Evolutionary conservation across 2,888 invertebrate genomes (phyloP).

Genomic region (Beris chalybata): DNA sequence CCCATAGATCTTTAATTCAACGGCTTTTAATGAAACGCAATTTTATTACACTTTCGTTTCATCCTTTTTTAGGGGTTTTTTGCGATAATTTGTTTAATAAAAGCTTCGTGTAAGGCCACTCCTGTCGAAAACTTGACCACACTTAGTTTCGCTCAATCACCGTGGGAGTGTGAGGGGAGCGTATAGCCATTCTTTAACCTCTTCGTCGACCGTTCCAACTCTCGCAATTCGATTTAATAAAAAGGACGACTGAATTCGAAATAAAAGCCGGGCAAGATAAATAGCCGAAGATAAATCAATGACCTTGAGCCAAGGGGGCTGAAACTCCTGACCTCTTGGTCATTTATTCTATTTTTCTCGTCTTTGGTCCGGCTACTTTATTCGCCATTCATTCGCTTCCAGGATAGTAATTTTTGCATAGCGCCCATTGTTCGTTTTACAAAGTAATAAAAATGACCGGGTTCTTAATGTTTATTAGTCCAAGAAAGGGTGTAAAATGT

Average conservation of each 20-base stretch:
- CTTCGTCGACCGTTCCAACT: not conserved
- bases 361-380: not conserved
- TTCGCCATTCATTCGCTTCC: not conserved
- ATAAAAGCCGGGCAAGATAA: conserved; percentile 13
- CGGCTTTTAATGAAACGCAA: too few relatives aligned
- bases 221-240: conserved; percentile 9
- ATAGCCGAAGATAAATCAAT: conserved; percentile 14
- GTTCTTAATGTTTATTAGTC: not conserved
- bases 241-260: conserved; percentile 2
- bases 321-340: conserved; percentile 5
- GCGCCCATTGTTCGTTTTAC: not conserved
- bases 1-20: too few relatives aligned
- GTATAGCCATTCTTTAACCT: too few relatives aligned
- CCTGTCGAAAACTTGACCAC: not conserved
- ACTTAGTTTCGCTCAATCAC: not conserved
- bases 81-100: too few relatives aligned
- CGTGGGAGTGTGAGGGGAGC: too few relatives aligned
- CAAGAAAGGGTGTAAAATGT: not conserved
- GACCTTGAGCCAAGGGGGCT: not conserved
- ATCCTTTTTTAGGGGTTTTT: too few relatives aligned
- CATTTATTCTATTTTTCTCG: conserved; percentile 8
- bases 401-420: not conserved
- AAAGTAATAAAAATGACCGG: not conserved
- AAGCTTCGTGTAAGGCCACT: too few relatives aligned
- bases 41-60: too few relatives aligned